These are phyloP conservation scores for Ormyrus nitidulus DNA, from an alignment of 2,888 invertebrate species.

Conservation along the genomic window DNA sequence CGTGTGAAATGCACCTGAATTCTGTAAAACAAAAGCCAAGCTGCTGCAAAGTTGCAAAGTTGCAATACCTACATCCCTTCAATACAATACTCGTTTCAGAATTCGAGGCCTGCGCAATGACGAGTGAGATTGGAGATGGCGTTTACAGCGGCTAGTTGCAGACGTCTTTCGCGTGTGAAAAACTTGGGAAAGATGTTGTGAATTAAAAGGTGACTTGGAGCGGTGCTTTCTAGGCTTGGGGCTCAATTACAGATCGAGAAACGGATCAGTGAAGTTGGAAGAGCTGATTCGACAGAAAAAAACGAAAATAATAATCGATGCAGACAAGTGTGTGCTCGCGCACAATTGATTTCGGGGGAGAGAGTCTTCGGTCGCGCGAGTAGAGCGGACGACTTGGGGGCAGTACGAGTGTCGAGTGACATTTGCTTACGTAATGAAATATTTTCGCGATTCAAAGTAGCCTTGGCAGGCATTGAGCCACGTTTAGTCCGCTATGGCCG, in stretches of 20 bases:
- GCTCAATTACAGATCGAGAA: too few species aligned
- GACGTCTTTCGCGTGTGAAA: constrained; percentile 35
- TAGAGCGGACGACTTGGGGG: background rate
- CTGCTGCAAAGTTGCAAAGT: too few species aligned
- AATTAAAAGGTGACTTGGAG: constrained; percentile 12
- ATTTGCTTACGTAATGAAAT: constrained; percentile 73
- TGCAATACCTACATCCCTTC: too few species aligned
- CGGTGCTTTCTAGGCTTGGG: too few species aligned
- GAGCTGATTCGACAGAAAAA: background rate
- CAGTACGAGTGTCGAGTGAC: constrained; percentile 66
- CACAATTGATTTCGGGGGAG: constrained; percentile 19
- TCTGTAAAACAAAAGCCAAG: too few species aligned
- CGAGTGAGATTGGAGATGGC: constrained; percentile 10
- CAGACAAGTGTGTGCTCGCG: background rate
- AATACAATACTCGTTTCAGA: too few species aligned
- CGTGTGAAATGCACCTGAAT: too few species aligned
- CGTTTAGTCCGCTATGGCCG: constrained; percentile 35
- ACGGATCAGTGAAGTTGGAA: too few species aligned
- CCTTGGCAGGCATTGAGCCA: constrained; percentile 48
- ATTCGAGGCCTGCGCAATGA: constrained; percentile 17
- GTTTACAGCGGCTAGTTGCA: constrained; percentile 26
- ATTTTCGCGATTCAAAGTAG: constrained; percentile 59
- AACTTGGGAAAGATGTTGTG: constrained; percentile 6
- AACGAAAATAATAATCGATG: too few species aligned
- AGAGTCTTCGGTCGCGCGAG: background rate